These are phyloP conservation scores for Diaprepes abbreviatus DNA, from an alignment of 2,888 invertebrate species.

Conservation along the genomic window DNA sequence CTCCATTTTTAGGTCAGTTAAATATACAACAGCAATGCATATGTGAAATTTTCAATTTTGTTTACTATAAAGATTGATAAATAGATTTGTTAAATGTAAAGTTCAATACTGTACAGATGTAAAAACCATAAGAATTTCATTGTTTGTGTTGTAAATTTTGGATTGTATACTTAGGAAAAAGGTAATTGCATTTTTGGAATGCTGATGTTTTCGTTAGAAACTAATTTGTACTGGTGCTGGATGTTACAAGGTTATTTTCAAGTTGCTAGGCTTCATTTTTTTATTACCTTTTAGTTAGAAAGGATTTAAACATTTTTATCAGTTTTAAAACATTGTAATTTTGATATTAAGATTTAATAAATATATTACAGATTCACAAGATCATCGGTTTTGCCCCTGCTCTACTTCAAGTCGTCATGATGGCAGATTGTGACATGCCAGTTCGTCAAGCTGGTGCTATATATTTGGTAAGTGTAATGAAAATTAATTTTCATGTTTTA, in stretches of 20 bases:
- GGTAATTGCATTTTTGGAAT: not conserved
- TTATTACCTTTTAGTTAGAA: too few relatives aligned
- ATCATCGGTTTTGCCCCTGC: constrained; percentile 97
- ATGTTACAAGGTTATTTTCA: not conserved
- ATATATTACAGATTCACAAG: constrained; percentile 85
- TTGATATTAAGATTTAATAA: too few relatives aligned
- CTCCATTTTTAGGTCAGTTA: too few relatives aligned
- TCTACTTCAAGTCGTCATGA: constrained; percentile 94
- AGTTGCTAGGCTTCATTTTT: too few relatives aligned
- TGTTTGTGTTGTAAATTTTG: not conserved
- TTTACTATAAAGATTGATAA: not conserved
- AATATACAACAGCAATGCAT: too few relatives aligned
- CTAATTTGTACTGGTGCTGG: not conserved
- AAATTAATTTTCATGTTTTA: not conserved
- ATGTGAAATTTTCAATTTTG: too few relatives aligned
- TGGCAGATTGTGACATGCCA: constrained; percentile 89
- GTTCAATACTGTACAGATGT: not conserved
- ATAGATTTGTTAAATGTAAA: not conserved
- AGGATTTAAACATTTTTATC: too few relatives aligned
- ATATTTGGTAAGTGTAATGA: constrained; percentile 80
- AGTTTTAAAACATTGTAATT: too few relatives aligned
- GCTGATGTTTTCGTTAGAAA: too few relatives aligned
- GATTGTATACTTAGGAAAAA: not conserved
- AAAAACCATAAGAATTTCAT: not conserved
- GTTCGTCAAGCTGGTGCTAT: constrained; percentile 97